Base-by-base conservation (phyloP, 2,113 vertebrate genomes). In the Ochotona princeps region DNA sequence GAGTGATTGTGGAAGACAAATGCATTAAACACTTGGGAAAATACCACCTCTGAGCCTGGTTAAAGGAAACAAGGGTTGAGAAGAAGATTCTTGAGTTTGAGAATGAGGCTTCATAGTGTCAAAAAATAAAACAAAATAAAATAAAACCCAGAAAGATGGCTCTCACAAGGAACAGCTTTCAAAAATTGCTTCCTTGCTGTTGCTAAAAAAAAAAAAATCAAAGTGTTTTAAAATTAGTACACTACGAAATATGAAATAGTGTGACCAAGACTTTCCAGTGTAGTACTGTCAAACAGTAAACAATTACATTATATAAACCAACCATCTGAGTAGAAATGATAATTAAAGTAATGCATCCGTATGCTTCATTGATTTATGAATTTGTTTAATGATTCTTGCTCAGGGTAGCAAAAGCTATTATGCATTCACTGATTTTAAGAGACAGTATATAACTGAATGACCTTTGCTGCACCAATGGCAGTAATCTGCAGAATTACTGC, bases 341-440 rank as follows among this genome's bases (percentile, higher is more conserved):
- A 99, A 99, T 99, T 99, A 98, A 98, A 98, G 98, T 98, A 98
- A 98, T 98, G 98, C 98, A 98, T 98, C 96, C 98, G 97, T 98
- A 97, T 98, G 98, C 98, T 98, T 98, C 98, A 98, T 98, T 98
- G 99, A 98, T 99, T 99, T 99, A 99, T 99, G 98, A 98, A 98
- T 98, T 98, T 99, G 98, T 98, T 99, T 99, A 99, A 99, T 98
- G 98, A 99, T 98, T 98, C 98, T 98, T 98, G 98, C 98, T 99
- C 96, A 92, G 93, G 98, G 98, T 97, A 98, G 98, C 96, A 98
- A 96, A 97, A 97, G 93, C 96, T 94, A 96, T 98, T 98, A 97
- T 74, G 96, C 95, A 96, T 97, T 97, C 96, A 91, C 96, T 97
- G 96, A 96, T 97, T 98, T 98, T 97, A 97, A 97, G 95, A 97